These are phyloP conservation scores for Steatornis caripensis DNA, from an alignment of 2,113 vertebrate species.

Conservation along the genomic window DNA sequence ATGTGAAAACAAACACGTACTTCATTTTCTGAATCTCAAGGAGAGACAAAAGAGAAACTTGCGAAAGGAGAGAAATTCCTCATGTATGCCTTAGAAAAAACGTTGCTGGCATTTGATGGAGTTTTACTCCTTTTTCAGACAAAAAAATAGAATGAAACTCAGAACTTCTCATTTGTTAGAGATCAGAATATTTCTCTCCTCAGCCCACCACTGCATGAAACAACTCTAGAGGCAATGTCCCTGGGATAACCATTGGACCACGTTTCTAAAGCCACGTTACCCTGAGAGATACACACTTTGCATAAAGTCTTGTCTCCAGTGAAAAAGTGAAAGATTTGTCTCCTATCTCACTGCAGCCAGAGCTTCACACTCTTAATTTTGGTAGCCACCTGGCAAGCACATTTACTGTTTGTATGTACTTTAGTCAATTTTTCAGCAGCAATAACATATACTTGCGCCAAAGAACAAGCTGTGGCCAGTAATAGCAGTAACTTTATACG, in stretches of 20 bases:
- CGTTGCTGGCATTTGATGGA: not conserved
- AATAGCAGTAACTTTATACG: not conserved
- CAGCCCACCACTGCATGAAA: not conserved
- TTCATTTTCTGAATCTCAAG: not conserved
- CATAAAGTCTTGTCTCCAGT: not conserved
- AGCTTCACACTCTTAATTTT: not conserved
- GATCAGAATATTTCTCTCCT: not conserved
- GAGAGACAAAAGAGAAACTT: not conserved
- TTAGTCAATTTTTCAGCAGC: not conserved
- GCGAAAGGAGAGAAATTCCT: not conserved
- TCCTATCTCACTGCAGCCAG: not conserved
- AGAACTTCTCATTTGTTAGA: not conserved
- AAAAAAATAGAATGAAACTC: not conserved
- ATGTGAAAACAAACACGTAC: not conserved
- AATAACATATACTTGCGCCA: not conserved
- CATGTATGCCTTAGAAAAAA: not conserved
- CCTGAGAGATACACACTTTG: not conserved
- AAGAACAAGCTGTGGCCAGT: not conserved
- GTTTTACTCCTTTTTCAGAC: not conserved
- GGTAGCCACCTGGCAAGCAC: not conserved
- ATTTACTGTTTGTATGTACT: not conserved
- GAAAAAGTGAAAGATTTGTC: not conserved
- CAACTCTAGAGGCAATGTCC: not conserved
- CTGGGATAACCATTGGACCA: not conserved
- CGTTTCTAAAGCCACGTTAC: not conserved